These are phyloP conservation scores for Sebastes minor DNA, from an alignment of 2,797 vertebrate species.

Conservation along the genomic window DNA sequence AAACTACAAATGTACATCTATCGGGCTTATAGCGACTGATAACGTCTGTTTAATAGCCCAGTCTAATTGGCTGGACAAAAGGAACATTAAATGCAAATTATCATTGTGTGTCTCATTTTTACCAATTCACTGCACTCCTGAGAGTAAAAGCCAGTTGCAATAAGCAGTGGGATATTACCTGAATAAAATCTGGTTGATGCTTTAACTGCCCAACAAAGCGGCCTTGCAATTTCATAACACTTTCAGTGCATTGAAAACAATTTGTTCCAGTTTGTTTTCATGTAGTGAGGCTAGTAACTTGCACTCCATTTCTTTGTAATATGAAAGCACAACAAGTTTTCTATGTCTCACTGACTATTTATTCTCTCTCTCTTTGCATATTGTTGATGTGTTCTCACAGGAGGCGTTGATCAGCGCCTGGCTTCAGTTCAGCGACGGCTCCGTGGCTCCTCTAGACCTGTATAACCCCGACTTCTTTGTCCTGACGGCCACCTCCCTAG, in stretches of 20 bases:
- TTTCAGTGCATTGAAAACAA: not conserved
- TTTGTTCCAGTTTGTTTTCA: not conserved
- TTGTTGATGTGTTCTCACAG: conserved; percentile 69
- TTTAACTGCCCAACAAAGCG: not conserved
- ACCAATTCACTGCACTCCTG: not conserved
- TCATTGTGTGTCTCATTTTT: not conserved
- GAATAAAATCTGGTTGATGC: conserved; percentile 4
- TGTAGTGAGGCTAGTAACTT: not conserved
- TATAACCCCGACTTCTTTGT: conserved; percentile 89
- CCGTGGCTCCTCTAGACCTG: conserved; percentile 90
- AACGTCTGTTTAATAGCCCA: too few species aligned
- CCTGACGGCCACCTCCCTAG: conserved; percentile 88
- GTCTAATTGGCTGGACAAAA: not conserved
- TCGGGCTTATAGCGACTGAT: too few species aligned
- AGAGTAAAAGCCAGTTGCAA: not conserved
- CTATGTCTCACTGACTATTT: not conserved
- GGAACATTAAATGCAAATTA: not conserved
- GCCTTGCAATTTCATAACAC: not conserved
- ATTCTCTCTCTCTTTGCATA: not conserved
- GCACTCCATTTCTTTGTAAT: not conserved
- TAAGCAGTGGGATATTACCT: conserved; percentile 15
- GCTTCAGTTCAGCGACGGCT: conserved; percentile 96
- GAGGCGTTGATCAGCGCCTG: conserved; percentile 94
- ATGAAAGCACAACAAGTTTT: not conserved
- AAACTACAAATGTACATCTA: too few species aligned